Conservation (phyloP, 1,140 invertebrate species). For the Drosophila littoralis region DNA sequence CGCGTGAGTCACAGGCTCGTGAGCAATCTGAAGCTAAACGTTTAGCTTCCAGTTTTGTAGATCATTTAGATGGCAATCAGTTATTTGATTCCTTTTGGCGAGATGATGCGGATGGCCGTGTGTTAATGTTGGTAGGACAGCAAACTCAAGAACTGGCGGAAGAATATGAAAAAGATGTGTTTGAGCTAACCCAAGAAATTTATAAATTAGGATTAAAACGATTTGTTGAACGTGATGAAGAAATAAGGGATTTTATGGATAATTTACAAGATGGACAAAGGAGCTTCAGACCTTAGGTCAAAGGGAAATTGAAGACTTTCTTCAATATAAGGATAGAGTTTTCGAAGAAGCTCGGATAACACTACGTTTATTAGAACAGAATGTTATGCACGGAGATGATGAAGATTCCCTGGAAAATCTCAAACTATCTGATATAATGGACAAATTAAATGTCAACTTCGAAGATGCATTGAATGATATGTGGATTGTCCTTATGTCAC, state of each 20-base stretch:
- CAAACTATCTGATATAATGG: conserved; percentile 84
- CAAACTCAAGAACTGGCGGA: conserved; percentile 85
- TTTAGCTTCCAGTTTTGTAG: conserved; percentile 87
- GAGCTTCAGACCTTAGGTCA: conserved; percentile 53
- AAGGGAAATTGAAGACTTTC: conserved; percentile 62
- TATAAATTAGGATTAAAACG: conserved; percentile 89
- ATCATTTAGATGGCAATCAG: conserved; percentile 89
- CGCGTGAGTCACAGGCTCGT: conserved; percentile 80
- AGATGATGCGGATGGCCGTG: conserved; percentile 89
- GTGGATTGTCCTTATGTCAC: conserved; percentile 91
- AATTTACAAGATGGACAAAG: conserved; percentile 88
- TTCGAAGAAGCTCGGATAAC: conserved; percentile 50
- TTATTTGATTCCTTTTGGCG: conserved; percentile 90
- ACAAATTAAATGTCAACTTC: conserved; percentile 74
- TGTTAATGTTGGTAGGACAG: conserved; percentile 88
- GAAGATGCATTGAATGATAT: conserved; percentile 86
- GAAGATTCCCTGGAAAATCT: conserved; percentile 55
- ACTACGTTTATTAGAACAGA: conserved; percentile 69
- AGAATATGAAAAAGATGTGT: not conserved
- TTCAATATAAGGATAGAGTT: conserved; percentile 49
- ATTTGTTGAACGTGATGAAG: conserved; percentile 87
- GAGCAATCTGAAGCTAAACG: conserved; percentile 82
- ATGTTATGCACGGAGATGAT: conserved; percentile 49
- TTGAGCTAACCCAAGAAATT: conserved; percentile 87
- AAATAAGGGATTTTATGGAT: conserved; percentile 88